phyloP scores from a whole-genome alignment of 2,888 invertebrate genomes.

The Lottia gigantea region DNA sequence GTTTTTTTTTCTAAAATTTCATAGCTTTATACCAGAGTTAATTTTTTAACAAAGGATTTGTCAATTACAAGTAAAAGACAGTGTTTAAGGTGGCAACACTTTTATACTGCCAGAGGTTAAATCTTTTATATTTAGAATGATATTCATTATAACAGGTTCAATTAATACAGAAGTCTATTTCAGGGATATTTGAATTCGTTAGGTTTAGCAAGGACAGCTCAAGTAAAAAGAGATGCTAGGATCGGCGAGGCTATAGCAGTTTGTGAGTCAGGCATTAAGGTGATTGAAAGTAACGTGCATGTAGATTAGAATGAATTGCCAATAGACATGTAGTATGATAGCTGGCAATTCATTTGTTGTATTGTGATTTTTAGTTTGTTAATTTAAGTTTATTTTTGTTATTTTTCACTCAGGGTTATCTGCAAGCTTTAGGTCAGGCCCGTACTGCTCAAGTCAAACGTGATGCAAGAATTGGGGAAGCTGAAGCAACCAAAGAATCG shows the following conservation, averaged over 20 bases:
- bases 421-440: constrained; percentile 82
- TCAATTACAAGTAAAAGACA: too few relatives aligned
- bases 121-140: too few relatives aligned
- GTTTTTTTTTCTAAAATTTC: neutral
- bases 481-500: constrained; percentile 89
- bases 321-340: too few relatives aligned
- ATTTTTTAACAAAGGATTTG: too few relatives aligned
- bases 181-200: constrained; percentile 92
- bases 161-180: constrained; percentile 12
- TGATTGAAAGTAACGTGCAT: constrained; percentile 25
- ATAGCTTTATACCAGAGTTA: too few relatives aligned
- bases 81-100: too few relatives aligned
- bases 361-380: too few relatives aligned
- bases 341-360: too few relatives aligned
- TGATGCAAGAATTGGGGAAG: constrained; percentile 96
- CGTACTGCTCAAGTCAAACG: constrained; percentile 71
- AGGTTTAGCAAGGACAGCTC: constrained; percentile 69
- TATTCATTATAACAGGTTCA: too few relatives aligned
- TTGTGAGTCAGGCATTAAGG: constrained; percentile 86
- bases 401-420: constrained; percentile 79
- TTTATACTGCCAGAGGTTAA: too few relatives aligned
- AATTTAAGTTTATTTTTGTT: constrained; percentile 30
- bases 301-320: too few relatives aligned
- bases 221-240: constrained; percentile 81
- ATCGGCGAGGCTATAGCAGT: constrained; percentile 94